phyloP scores from a whole-genome alignment of 2,888 invertebrate species.

The Parelbella ahira region DNA sequence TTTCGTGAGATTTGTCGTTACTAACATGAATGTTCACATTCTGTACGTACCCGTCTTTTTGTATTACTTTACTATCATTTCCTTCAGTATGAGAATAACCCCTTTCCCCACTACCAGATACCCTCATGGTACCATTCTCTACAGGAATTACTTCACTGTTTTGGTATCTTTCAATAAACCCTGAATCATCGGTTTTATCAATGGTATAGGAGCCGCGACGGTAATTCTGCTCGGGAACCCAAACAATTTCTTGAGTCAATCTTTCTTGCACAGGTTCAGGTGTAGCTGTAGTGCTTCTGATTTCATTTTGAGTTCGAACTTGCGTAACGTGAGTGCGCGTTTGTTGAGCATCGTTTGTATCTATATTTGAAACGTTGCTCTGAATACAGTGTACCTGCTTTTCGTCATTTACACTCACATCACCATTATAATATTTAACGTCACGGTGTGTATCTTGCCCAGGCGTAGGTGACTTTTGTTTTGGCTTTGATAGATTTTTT shows the following conservation, averaged over 20 bases:
- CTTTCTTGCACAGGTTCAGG: constrained; percentile 65
- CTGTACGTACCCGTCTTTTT: constrained; percentile 56
- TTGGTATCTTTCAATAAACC: constrained; percentile 56
- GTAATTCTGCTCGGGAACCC: constrained; percentile 61
- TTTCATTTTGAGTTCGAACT: constrained; percentile 53
- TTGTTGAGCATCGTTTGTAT: constrained; percentile 35
- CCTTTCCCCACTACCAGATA: constrained; percentile 54
- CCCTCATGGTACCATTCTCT: constrained; percentile 54
- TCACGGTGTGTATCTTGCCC: constrained; percentile 10
- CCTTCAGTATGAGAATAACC: constrained; percentile 50
- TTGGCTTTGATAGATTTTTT: too few species aligned
- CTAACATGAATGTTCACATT: constrained; percentile 53
- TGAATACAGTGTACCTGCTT: constrained; percentile 7
- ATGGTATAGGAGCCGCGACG: constrained; percentile 73
- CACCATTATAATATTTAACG: constrained; percentile 23
- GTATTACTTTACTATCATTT: constrained; percentile 49
- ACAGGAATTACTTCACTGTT: constrained; percentile 60
- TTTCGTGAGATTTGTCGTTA: constrained; percentile 57
- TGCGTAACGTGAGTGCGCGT: constrained; percentile 56
- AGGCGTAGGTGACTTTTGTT: too few species aligned
- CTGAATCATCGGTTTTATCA: constrained; percentile 54
- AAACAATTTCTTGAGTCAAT: constrained; percentile 64
- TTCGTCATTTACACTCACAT: constrained; percentile 10
- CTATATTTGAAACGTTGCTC: constrained; percentile 31
- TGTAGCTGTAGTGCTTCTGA: constrained; percentile 58